Conservation (phyloP, 2,797 vertebrate genomes). For the Iguana delicatissima region DNA sequence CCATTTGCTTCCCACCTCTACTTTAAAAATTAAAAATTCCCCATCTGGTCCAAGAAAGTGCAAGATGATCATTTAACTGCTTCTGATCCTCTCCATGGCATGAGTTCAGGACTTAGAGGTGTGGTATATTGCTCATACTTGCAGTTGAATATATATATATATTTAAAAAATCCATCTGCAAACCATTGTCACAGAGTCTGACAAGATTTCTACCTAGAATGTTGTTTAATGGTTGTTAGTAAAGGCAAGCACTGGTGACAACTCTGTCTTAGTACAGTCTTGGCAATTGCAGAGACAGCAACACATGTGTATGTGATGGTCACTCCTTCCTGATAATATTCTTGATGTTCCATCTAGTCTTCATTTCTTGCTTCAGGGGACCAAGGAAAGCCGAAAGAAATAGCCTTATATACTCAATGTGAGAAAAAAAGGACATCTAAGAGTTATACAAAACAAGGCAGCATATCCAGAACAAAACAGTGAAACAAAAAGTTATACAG, state of each 20-base stretch:
- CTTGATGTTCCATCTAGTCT: too few relatives aligned
- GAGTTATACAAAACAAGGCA: not conserved
- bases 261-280: not conserved
- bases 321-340: not conserved
- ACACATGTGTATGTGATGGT: not conserved
- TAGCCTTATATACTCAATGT: not conserved
- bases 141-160: too few relatives aligned
- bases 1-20: too few relatives aligned
- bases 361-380: not conserved
- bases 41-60: too few relatives aligned
- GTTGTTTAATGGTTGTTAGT: not conserved
- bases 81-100: too few relatives aligned
- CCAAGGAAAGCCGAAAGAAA: not conserved
- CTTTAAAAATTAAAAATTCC: too few relatives aligned
- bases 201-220: not conserved
- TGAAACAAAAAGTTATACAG: too few relatives aligned
- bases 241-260: not conserved
- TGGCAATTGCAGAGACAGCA: not conserved
- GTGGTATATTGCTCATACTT: too few relatives aligned
- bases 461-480: not conserved
- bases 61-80: too few relatives aligned
- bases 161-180: too few relatives aligned
- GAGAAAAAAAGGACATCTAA: not conserved
- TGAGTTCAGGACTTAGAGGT: too few relatives aligned
- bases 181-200: too few relatives aligned